Evolutionary conservation across 2,888 invertebrate species (phyloP).

Genomic region (Ophion ellenae): DNA sequence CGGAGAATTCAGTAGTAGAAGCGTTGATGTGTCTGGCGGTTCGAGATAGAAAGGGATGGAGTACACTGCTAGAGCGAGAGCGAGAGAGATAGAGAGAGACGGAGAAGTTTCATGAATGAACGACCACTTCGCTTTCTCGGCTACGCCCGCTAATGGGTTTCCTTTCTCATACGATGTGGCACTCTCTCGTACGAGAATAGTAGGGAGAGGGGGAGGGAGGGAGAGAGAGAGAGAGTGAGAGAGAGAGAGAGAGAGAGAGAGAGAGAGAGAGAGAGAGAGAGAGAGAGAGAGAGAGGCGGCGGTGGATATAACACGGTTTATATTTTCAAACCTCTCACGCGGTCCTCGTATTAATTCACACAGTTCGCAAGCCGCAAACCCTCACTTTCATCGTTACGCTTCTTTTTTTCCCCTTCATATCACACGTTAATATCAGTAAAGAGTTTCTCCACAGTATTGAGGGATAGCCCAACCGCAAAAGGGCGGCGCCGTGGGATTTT

Average conservation of each 20-base stretch:
- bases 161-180: constrained; percentile 72
- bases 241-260: constrained; percentile 11
- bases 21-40: constrained; percentile 69
- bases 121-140: constrained; percentile 72
- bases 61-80: constrained; percentile 18
- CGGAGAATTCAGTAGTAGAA: constrained; percentile 65
- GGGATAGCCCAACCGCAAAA: neutral
- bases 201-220: neutral
- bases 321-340: constrained; percentile 62
- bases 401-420: constrained; percentile 7
- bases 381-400: constrained; percentile 55
- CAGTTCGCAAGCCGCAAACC: constrained; percentile 21
- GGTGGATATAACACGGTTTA: constrained; percentile 37
- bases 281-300: constrained; percentile 21
- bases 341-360: constrained; percentile 55
- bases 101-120: constrained; percentile 80
- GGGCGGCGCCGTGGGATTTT: neutral
- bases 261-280: constrained; percentile 7
- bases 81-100: constrained; percentile 43
- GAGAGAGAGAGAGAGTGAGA: constrained; percentile 26
- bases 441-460: constrained; percentile 6
- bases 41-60: constrained; percentile 28
- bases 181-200: constrained; percentile 42
- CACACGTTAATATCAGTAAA: constrained; percentile 35
- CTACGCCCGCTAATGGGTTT: constrained; percentile 78